Percentiles rank a stretch among this genome's conserved stretches.
Conservation (phyloP, 2,113 vertebrate genomes). For the Poeciliopsis prolifica region DNA sequence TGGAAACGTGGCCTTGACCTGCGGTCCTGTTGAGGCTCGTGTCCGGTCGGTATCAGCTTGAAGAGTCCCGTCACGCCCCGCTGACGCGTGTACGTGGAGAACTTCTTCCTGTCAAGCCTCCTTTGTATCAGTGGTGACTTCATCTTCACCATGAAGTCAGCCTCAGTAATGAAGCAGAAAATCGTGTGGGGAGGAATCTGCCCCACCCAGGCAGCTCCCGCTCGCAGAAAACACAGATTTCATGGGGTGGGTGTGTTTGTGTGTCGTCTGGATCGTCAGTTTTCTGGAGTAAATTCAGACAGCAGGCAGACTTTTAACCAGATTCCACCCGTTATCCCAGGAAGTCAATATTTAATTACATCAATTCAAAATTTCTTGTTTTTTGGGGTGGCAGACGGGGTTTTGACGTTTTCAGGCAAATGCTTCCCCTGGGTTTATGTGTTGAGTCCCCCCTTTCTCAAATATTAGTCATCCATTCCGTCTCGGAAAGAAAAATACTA, state of each 20-base stretch:
- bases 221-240: constrained; percentile 29
- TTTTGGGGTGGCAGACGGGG: too few species aligned
- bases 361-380: constrained; percentile 36
- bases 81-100: not conserved
- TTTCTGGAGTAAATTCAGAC: constrained; percentile 50
- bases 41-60: not conserved
- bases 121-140: constrained; percentile 67
- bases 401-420: not conserved
- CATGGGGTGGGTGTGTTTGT: constrained; percentile 37
- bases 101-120: constrained; percentile 10
- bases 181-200: constrained; percentile 12
- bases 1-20: constrained; percentile 12
- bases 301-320: constrained; percentile 54
- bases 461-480: constrained; percentile 14
- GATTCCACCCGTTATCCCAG: constrained; percentile 68
- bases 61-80: not conserved
- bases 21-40: not conserved
- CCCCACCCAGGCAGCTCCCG: constrained; percentile 43
- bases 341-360: constrained; percentile 52
- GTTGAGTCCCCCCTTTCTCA: constrained; percentile 30
- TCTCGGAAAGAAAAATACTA: constrained; percentile 28
- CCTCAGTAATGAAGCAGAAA: constrained; percentile 70
- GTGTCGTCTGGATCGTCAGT: constrained; percentile 33
- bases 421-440: constrained; percentile 2
- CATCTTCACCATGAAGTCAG: constrained; percentile 79